Evolutionary conservation across 2,113 vertebrate genomes (phyloP), one percentile per base, ranked within the genome.

Genomic region (Heliornis fulica): DNA sequence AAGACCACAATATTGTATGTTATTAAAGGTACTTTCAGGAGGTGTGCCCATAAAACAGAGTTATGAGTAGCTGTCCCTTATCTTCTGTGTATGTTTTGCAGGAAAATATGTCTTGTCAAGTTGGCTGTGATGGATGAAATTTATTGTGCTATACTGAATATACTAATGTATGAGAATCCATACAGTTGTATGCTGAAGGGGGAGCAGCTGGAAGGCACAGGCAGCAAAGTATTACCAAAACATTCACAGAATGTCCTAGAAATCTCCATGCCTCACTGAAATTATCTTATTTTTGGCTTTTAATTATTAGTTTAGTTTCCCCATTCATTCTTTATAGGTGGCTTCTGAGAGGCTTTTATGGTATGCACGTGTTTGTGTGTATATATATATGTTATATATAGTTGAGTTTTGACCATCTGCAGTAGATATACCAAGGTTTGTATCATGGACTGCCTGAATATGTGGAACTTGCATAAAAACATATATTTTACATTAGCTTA

Each of bases 361-460:
- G 7, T 45, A 8, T 5, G 0, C 9, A 4, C 31, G 26, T 40
- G 6, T 34, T 6, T 43, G 4, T 48, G 2, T 29, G 25, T 11
- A 9, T 10, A 12, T 16, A 9, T 6, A 31, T 7, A 11, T 11
- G 15, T n/a, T 13, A 21, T 5, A 14, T 13, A 1, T 51, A n/a
- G 26, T 38, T 50, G 41, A 3, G 0, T 3, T 36, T 75, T 66
- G 32, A 38, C 23, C 8, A 57, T 59, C 69, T 43, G 18, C 40
- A 17, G 12, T 9, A 64, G 22, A 74, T 74, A 53, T 23, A 20
- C 28, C 23, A n/a, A 71, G 13, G 11, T 88, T 40, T 59, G 7
- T 25, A 3, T n/a, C 19, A 9, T 36, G 54, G 28, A 7, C 59
- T 60, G 54, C 34, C 45, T 2, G 3, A 29, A 26, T 36, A 25